Base-by-base conservation (phyloP, 53 echinoderm and acorn worm genomes). In the Holothuria scabra region DNA sequence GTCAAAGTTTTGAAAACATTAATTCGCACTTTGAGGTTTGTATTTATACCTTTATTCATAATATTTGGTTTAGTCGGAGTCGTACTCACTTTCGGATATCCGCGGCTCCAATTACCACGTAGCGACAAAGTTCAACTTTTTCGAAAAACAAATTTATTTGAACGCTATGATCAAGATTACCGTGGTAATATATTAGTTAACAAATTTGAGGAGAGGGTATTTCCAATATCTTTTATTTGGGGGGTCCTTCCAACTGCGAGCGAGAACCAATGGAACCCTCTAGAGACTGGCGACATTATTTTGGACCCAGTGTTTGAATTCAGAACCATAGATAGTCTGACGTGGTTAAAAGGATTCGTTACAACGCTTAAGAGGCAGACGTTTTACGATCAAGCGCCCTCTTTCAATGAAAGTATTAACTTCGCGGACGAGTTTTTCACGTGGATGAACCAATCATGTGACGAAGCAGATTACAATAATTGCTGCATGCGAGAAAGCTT, bases 211-310 rank as follows among this genome's bases (percentile, higher is more conserved):
- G 37, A 72, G 11, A 29, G 23, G 59, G 4, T 38, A 18, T 78
- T 88, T 56, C 74, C 74, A 2, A 62, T 88, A 5, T 9, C 56
- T 13, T 75, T 89, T 60, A 23, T 90, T 58, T 96, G 93, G 93
- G 91, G 93, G 1, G 86, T 93, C 20, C 69, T 79, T 46, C 85
- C 95, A 8, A 46, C 72, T 18, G 84, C 88, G 31, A 88, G 88
- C 38, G 91, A 93, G 0, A 63, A 90, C 67, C 68, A 56, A 12
- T 95, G 90, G 92, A 80, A 92, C 37, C 95, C 93, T 10, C 57
- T 82, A 24, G 49, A 80, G 9, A 56, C 12, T 60, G 88, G 82
- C 11, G 18, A 21, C 24, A 59, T 87, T 14, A 46, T 58, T 1
- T 35, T 87, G 12, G 81, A 82, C 69, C 10, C 67, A 14, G 52